Base-by-base conservation (phyloP, 2,797 vertebrate species). In the Lithobates pipiens region DNA sequence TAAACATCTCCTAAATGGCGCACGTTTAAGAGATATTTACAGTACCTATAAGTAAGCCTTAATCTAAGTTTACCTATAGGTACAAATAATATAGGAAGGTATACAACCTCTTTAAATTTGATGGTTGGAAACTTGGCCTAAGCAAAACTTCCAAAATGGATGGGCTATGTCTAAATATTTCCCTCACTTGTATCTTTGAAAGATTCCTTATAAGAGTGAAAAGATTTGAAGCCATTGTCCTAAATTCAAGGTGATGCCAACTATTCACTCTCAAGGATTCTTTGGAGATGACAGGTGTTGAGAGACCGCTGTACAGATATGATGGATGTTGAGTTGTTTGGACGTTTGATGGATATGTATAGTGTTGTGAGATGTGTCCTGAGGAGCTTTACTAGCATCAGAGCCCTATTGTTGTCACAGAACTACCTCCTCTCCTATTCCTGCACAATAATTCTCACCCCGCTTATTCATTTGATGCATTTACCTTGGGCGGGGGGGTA, bases 251-350 rank as follows among this genome's bases (percentile, higher is more conserved):
- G 81, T 54, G 57, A 83, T 61, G 71, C 32, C 70, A 50, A 80
- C 85, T 87, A 78, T 80, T 87, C 85, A 87, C 69, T 74, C 65
- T 46, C 85, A 87, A 87, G 85, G 85, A 23, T 73, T 77, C 32
- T 27, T 65, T 25, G 23, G 39, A 18, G 85, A 50, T 87, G 85
- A 83, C 85, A 83, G 76, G 76, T 73, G 76, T 63, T 86, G 77
- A 86, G 84, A 70, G 84, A 85, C 69, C 23, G 80, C 68, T 78
- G 57, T 65, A 78, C 23, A 65, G 36, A 27, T 63, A 10, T 87
- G 85, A 87, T 68, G 81, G 85, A 87, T 83, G 57, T 79, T 18
- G 67, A 36, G 25, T 67, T 68, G 25, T 54, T 70, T 83, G 61
- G 73, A 27, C 39, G 32, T 54, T 79, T 79, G 85, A 87, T 87